These are phyloP conservation scores for Diogma glabrata DNA, from an alignment of 2,888 invertebrate species.

Conservation along the genomic window DNA sequence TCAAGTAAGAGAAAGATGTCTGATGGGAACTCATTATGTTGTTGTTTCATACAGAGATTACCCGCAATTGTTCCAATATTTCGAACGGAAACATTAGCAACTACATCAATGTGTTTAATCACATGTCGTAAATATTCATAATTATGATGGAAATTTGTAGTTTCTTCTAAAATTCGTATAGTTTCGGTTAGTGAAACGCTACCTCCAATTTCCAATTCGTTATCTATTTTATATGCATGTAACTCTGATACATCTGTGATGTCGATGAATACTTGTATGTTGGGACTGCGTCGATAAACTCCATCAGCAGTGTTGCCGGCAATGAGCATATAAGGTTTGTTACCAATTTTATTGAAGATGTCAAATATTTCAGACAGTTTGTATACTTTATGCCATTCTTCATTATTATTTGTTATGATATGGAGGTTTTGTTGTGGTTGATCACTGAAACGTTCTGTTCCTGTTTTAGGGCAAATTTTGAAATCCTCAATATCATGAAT, in stretches of 20 bases:
- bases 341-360: slow-evolving; percentile 36
- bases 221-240: slow-evolving; percentile 32
- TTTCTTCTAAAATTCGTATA: not conserved
- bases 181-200: slow-evolving; percentile 34
- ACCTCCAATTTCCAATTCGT: slow-evolving; percentile 35
- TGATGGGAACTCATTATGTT: slow-evolving; percentile 33
- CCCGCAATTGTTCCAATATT: slow-evolving; percentile 45
- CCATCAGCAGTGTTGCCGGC: slow-evolving; percentile 62
- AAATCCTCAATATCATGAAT: slow-evolving; percentile 31
- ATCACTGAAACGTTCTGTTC: slow-evolving; percentile 26
- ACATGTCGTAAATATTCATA: slow-evolving; percentile 29
- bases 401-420: slow-evolving; percentile 42
- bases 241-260: slow-evolving; percentile 44
- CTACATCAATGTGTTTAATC: slow-evolving; percentile 53
- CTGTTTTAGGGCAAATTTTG: slow-evolving; percentile 25
- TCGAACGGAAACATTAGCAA: slow-evolving; percentile 1
- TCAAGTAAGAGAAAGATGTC: slow-evolving; percentile 56
- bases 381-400: slow-evolving; percentile 47
- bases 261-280: slow-evolving; percentile 43
- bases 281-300: slow-evolving; percentile 23
- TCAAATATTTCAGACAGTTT: slow-evolving; percentile 40
- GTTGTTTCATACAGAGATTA: slow-evolving; percentile 51
- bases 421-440: too few relatives aligned
- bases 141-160: not conserved
- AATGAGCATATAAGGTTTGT: slow-evolving; percentile 45